These are phyloP conservation scores for Drosophila atripex DNA, from an alignment of 2,888 invertebrate genomes.

Conservation along the genomic window DNA sequence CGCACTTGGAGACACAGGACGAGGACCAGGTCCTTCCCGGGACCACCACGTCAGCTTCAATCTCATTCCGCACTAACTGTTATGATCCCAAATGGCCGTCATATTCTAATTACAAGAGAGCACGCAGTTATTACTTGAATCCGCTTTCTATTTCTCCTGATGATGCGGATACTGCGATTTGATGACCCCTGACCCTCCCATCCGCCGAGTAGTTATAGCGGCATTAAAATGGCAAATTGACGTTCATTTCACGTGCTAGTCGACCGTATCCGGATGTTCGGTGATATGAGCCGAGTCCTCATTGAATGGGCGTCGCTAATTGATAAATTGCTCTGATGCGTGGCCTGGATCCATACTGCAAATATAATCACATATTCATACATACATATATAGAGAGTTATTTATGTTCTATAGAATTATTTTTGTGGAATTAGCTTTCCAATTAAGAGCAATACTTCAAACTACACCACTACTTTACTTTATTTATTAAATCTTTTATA, in stretches of 20 bases:
- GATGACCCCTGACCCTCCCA: constrained; percentile 55
- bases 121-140: constrained; percentile 72
- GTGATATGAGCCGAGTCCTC: constrained; percentile 42
- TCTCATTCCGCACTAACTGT: constrained; percentile 66
- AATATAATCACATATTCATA: constrained; percentile 5
- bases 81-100: constrained; percentile 62
- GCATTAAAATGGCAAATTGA: constrained; percentile 65
- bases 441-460: background rate
- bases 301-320: constrained; percentile 76
- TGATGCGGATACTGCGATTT: constrained; percentile 45
- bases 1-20: constrained; percentile 46
- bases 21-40: background rate
- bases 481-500: no score
- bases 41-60: constrained; percentile 38
- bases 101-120: constrained; percentile 76
- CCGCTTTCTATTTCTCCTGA: constrained; percentile 17
- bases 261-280: constrained; percentile 46
- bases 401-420: background rate
- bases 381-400: no score
- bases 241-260: constrained; percentile 69
- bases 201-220: constrained; percentile 17
- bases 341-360: constrained; percentile 48
- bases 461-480: no score
- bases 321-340: constrained; percentile 72
- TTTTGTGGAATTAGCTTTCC: constrained; percentile 2